Conservation (phyloP, 2,113 vertebrate genomes). For the Rhabdomys dilectus region DNA sequence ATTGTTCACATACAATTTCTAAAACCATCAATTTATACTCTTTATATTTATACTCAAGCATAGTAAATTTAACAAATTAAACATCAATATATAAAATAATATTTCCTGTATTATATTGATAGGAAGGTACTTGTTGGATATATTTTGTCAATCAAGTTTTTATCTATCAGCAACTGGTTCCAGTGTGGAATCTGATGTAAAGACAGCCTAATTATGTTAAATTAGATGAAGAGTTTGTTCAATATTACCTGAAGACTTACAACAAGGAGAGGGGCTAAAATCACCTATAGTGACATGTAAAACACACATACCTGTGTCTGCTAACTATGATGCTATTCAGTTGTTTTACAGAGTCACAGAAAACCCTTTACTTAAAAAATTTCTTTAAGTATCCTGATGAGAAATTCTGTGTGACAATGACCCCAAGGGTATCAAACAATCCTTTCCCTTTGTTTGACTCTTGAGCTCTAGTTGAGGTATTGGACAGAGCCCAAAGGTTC, state of each 20-base stretch:
- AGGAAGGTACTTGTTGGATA: background rate
- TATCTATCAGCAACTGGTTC: background rate
- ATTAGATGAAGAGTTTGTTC: background rate
- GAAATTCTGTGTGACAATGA: background rate
- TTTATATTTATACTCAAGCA: background rate
- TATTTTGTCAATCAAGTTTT: background rate
- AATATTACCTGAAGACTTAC: background rate
- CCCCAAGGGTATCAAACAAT: background rate
- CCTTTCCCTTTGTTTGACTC: background rate
- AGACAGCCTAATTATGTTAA: background rate
- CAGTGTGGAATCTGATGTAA: background rate
- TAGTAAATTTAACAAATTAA: background rate
- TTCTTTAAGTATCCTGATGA: background rate
- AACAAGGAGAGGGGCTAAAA: background rate
- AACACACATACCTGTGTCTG: background rate
- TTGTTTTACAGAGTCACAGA: background rate
- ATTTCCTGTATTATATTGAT: background rate
- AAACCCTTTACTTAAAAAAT: background rate
- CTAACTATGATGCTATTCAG: background rate
- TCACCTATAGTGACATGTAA: background rate
- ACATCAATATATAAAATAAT: background rate
- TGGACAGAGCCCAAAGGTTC: background rate
- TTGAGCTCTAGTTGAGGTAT: background rate
- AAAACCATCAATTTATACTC: background rate
- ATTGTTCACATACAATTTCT: background rate